Percentiles rank a stretch among this genome's conserved stretches.
These are phyloP conservation scores for Siniperca chuatsi DNA, from an alignment of 2,113 vertebrate genomes.

Conservation along the genomic window DNA sequence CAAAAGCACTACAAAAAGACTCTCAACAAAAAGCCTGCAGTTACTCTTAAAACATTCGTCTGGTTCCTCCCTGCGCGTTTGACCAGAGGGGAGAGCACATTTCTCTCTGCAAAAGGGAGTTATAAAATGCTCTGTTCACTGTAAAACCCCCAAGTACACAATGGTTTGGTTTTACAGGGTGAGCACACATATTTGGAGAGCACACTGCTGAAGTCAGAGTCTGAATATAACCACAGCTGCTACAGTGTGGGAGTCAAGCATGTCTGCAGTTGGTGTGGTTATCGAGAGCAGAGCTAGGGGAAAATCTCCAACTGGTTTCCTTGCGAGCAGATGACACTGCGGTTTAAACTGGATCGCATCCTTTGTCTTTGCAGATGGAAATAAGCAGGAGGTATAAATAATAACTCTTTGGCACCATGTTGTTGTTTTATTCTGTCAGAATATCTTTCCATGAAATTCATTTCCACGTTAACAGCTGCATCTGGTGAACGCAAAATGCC, in stretches of 20 bases:
- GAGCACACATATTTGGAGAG: slow-evolving; percentile 62
- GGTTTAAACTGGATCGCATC: slow-evolving; percentile 9
- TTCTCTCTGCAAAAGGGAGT: slow-evolving; percentile 24
- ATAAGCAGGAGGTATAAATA: slow-evolving; percentile 23
- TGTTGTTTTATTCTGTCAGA: slow-evolving; percentile 5
- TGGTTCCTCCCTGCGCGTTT: slow-evolving; percentile 26
- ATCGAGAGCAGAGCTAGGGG: slow-evolving; percentile 26
- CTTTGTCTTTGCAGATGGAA: slow-evolving; percentile 31
- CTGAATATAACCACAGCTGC: slow-evolving; percentile 81
- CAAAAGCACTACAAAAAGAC: slow-evolving; percentile 23
- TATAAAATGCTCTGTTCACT: slow-evolving; percentile 11
- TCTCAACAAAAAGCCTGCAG: slow-evolving; percentile 1
- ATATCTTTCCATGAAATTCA: not conserved
- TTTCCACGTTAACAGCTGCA: slow-evolving; percentile 33
- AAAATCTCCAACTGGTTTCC: slow-evolving; percentile 55
- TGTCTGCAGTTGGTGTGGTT: slow-evolving; percentile 66
- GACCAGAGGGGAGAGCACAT: not conserved
- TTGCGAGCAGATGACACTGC: slow-evolving; percentile 43
- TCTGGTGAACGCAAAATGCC: slow-evolving; percentile 11
- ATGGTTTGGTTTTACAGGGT: slow-evolving; percentile 52
- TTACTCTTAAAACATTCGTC: slow-evolving; percentile 35
- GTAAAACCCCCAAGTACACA: slow-evolving; percentile 45
- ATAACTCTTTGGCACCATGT: slow-evolving; percentile 4
- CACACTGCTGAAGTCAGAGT: slow-evolving; percentile 68
- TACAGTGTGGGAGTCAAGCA: slow-evolving; percentile 64